Base-by-base conservation (phyloP, 2,888 invertebrate genomes). In the Hipparchia sbordonii region DNA sequence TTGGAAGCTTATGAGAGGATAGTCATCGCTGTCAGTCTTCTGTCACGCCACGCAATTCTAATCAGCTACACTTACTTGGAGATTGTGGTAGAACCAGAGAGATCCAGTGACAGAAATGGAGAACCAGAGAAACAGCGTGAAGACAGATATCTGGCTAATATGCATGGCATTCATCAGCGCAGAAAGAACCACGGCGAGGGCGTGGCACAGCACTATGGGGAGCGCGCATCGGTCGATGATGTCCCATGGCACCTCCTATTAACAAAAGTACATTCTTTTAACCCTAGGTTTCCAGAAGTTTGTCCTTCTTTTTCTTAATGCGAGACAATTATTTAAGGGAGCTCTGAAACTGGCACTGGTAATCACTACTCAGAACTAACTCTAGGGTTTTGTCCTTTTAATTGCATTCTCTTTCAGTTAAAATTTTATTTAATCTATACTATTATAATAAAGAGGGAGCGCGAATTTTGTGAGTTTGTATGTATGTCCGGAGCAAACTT, bases 21-120 rank as follows among this genome's bases (percentile, higher is more conserved):
- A 48, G 8, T 6, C 8, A 48, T 48, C 48, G 48, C 48, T 48
- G 6, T 39, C 39, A 39, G 39, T 39, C 39, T 1, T 39, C 39
- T 0, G 39, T 48, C 48, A 48, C 48, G 6, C 48, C 48, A 6
- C 48, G 48, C 48, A 7, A 48, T 48, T 48, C 1, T 7, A 48
- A 6, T 48, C 8, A 8, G 57, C 57, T 4, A 39, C 46, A 86
- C 93, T 95, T 92, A 97, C 97, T 96, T 97, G 97, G 67, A 97
- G 93, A 84, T 97, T 97, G 84, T 97, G 97, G 89, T 97, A 97
- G 89, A 97, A 97, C 88, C 97, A 94, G 9, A 97, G 96, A 2
- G 96, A 96, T 46, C 96, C 96, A 76, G 96, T 94, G 74, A 96
- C 95, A 67, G 96, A 96, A 82, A 97, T 94, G 67, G 96, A 93